Conservation (phyloP, 2,113 vertebrate species). For the Gopherus flavomarginatus region DNA sequence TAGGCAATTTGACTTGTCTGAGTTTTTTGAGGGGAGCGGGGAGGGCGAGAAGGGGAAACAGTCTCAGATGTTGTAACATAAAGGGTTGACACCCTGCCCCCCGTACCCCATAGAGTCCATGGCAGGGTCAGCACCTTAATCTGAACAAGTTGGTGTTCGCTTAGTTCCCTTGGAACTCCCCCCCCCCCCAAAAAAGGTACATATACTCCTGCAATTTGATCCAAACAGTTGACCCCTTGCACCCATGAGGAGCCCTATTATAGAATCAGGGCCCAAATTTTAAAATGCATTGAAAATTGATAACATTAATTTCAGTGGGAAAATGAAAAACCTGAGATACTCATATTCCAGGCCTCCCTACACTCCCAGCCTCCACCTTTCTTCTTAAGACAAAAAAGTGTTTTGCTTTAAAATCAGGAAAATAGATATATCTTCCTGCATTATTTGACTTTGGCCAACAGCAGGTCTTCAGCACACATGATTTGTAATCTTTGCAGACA, state of each 20-base stretch:
- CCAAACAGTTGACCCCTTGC: background rate
- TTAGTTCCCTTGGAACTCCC: background rate
- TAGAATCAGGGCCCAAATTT: background rate
- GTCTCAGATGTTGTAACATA: background rate
- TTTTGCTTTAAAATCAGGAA: background rate
- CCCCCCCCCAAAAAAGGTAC: background rate
- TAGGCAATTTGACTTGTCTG: background rate
- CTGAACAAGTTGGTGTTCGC: background rate
- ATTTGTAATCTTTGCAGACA: fast-evolving
- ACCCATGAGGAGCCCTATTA: background rate
- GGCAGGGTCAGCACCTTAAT: background rate
- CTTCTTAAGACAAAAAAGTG: background rate
- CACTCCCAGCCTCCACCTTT: background rate
- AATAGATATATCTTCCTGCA: background rate
- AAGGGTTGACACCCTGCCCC: background rate
- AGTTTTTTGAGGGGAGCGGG: too few species aligned
- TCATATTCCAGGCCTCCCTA: background rate
- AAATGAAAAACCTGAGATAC: background rate
- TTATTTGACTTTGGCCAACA: background rate
- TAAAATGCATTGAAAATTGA: background rate
- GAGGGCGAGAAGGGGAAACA: too few species aligned
- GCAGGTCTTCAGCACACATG: background rate
- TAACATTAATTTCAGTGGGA: background rate
- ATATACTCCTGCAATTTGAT: background rate
- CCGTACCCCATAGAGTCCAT: background rate